Evolutionary conservation across 2,797 vertebrate species (phyloP).

Genomic region (Psittacula echo): DNA sequence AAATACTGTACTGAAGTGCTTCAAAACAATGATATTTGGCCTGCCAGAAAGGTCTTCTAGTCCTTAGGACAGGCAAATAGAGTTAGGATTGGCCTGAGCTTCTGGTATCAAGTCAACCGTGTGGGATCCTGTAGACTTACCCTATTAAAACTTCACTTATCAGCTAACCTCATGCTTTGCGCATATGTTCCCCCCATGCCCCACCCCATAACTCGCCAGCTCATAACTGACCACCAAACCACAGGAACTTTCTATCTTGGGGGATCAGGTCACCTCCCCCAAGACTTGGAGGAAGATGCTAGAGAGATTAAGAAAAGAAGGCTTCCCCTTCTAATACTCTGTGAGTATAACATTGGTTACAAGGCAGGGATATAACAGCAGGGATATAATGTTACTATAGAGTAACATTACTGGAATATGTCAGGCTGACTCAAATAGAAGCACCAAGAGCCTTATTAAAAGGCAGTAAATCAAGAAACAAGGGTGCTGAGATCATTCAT

Average conservation of each 20-base stretch:
- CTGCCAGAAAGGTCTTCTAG: not conserved
- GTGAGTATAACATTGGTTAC: not conserved
- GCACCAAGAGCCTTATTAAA: not conserved
- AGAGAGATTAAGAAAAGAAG: not conserved
- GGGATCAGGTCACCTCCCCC: not conserved
- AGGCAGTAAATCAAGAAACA: not conserved
- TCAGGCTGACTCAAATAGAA: not conserved
- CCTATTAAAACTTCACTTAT: not conserved
- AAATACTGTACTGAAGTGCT: not conserved
- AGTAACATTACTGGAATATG: not conserved
- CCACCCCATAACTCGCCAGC: not conserved
- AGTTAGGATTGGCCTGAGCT: not conserved
- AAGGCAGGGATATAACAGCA: not conserved
- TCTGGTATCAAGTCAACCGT: not conserved
- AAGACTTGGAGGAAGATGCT: not conserved
- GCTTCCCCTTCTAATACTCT: not conserved
- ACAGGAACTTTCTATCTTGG: not conserved
- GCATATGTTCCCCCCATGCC: not conserved
- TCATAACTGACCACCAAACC: not conserved
- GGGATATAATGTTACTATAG: not conserved
- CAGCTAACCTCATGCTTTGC: not conserved
- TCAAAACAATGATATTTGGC: not conserved
- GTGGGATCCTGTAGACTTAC: not conserved
- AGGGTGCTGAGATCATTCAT: not conserved
- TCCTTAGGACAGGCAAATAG: not conserved